Base-by-base conservation (phyloP, 2,113 vertebrate species). In the Python bivittatus region DNA sequence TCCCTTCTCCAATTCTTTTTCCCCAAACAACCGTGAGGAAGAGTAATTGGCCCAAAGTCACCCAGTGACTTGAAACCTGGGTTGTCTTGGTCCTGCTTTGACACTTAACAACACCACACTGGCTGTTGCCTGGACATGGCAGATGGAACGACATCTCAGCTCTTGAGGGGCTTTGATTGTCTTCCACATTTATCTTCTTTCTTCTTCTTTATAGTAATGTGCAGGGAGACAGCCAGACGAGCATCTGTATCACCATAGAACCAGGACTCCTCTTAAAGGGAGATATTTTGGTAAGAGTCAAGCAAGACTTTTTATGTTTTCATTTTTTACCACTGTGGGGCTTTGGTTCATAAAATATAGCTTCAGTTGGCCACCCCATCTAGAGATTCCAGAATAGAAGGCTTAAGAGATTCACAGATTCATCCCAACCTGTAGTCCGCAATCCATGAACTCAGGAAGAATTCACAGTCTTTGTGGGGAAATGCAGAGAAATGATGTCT, bases 171-270 rank as follows among this genome's bases (percentile, higher is more conserved):
- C 44, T 44, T 85, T 52, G 29, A 38, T 95, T 22, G 38, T 42
- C 6, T n/a, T 20, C 0, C 0, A 58, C 29, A 3, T 90, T 94
- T 64, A 94, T 17, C 6, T 0, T 1, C 6, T 11, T 3, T 5
- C n/a, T 0, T 0, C 91, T 85, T 57, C 61, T 91, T 90, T 88
- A 0, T 79, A 99, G 99, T 96, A 99, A 99, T 0, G 99, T 99
- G 92, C 99, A 99, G 93, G 99, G 99, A 85, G 99, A 99, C 97
- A 98, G 99, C 95, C 98, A 99, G 97, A 99, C 98, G 0, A 99
- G 98, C 95, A 99, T 99, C 97, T 99, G 99, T 94, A 99, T 99
- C 97, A 99, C 99, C 96, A 99, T 99, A 0, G 99, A 99, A 93
- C 99, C 99, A 0, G 99, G 99, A 15, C 98, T 99, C 87, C 98